Evolutionary conservation across 2,113 vertebrate genomes (phyloP).

Genomic region (Argyrosomus japonicus): DNA sequence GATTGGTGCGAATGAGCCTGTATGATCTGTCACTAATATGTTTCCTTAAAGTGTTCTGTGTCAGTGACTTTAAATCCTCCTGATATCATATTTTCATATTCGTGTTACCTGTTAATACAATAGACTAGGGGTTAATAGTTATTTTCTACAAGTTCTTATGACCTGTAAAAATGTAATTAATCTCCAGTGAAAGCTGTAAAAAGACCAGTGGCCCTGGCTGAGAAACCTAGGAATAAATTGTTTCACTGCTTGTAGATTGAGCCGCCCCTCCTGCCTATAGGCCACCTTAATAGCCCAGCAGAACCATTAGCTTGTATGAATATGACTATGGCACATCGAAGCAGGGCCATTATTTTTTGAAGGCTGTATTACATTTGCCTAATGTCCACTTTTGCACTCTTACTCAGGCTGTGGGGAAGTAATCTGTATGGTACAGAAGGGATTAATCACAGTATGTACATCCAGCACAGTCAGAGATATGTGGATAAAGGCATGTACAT

Average conservation of each 20-base stretch:
- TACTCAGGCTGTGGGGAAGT: constrained; percentile 22
- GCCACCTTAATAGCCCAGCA: constrained; percentile 37
- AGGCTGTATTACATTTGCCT: constrained; percentile 46
- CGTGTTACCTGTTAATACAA: too few species aligned
- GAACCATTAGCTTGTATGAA: constrained; percentile 52
- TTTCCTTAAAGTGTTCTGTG: not conserved
- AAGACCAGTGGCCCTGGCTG: not conserved
- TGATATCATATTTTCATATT: not conserved
- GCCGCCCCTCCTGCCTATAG: constrained; percentile 20
- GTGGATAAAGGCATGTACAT: not conserved
- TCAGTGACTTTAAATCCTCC: not conserved
- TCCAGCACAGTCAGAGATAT: constrained; percentile 10
- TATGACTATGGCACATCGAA: constrained; percentile 47
- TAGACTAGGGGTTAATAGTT: not conserved
- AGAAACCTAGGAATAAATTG: constrained; percentile 31
- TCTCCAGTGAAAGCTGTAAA: not conserved
- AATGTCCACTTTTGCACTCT: constrained; percentile 44
- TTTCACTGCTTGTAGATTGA: constrained; percentile 28
- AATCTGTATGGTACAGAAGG: constrained; percentile 11
- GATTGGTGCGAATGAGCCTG: not conserved
- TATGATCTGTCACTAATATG: constrained; percentile 1
- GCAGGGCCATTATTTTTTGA: constrained; percentile 57
- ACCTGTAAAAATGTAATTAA: not conserved
- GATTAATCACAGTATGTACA: constrained; percentile 37
- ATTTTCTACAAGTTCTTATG: not conserved